Base-by-base conservation (phyloP, 53 echinoderm and acorn worm species). In the Apostichopus leukothele region DNA sequence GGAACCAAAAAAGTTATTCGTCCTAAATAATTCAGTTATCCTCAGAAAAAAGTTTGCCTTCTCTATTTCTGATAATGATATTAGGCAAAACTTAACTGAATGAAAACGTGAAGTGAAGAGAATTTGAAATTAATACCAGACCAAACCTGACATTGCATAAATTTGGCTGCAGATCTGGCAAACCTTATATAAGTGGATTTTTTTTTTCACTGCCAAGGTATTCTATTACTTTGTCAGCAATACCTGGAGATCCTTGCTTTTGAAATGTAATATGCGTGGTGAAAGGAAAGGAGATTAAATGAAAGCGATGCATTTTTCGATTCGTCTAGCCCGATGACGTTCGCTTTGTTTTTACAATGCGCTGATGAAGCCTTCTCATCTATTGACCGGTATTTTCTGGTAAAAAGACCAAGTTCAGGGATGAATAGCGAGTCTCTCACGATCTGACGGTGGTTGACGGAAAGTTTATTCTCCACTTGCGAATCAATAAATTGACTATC, bases 41-140 rank as follows among this genome's bases (percentile, higher is more conserved):
- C 10, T 57, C 57, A n/a, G 1, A 7, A 7, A 57, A 7, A 1
- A 57, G 10, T 57, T 39, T 39, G 39, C 39, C 8, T 9, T 10
- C 57, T 57, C 57, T 57, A 9, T 10, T 57, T 57, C 57, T 1
- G 57, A 57, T 57, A 10, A 57, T 57, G 57, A 57, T 57, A 57
- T 57, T 57, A 10, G 57, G 10, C 57, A 57, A 57, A 57, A 39
- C 39, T 57, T 57, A 9, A 57, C 57, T 5, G 39, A 39, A 39
- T 39, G 39, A 39, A 57, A 57, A 57, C 10, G 1, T 57, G 57
- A 57, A 57, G 10, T 57, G 57, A 57, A 5, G 57, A 57, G 57
- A 71, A 81, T 81, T 81, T 81, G 22, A 54, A 81, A 81, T 81
- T 81, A 55, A 59, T 81, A 59, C 81, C 81, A 54, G 59, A 59